Conservation (phyloP, 2,113 vertebrate species). For the Catharus bicknelli region DNA sequence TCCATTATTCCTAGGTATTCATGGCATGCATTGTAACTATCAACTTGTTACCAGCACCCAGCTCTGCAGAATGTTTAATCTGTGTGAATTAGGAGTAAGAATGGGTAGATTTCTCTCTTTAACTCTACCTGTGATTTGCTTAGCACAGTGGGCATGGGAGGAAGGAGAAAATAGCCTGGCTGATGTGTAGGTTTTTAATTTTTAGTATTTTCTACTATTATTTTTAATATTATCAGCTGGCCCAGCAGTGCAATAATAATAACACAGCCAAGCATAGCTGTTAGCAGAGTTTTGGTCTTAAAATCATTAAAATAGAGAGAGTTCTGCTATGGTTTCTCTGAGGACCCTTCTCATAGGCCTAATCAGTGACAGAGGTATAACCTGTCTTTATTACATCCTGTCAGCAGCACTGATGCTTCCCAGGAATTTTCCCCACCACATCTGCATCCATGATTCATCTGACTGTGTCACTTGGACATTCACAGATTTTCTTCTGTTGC, state of each 20-base stretch:
- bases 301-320: not conserved
- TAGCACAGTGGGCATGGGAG: not conserved
- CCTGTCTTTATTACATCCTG: too few relatives aligned
- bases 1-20: not conserved
- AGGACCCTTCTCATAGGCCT: fast-evolving
- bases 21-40: not conserved
- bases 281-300: not conserved
- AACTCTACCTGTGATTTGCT: not conserved
- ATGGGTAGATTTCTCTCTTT: not conserved
- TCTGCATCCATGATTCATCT: not conserved
- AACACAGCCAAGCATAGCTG: not conserved
- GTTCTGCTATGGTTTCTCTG: not conserved
- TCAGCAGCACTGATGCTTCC: not conserved
- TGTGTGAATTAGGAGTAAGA: not conserved
- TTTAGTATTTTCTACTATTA: not conserved
- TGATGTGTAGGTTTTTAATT: not conserved
- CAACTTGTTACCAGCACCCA: constrained; percentile 7
- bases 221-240: not conserved
- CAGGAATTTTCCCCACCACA: not conserved
- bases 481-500: not conserved
- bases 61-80: not conserved
- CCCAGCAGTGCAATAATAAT: not conserved
- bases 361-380: not conserved
- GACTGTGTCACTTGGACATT: not conserved
- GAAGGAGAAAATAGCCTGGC: not conserved